phyloP scores from a whole-genome alignment of 2,888 invertebrate species.

The Teleiodes luculella region DNA sequence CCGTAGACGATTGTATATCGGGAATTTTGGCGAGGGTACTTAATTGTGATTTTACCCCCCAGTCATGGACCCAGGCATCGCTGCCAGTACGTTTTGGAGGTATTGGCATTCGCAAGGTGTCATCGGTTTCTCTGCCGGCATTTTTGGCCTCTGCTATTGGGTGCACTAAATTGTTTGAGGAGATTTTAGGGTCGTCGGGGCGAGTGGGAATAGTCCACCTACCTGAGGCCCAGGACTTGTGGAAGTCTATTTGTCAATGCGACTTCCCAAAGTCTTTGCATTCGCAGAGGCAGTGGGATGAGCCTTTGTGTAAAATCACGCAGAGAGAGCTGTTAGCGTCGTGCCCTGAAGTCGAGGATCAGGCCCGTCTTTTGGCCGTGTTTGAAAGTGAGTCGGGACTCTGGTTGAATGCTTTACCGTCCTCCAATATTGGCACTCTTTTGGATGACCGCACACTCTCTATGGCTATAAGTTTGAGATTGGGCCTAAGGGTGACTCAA shows the following conservation, averaged over 20 bases:
- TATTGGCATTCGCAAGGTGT: too few species aligned
- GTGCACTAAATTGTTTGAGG: background rate
- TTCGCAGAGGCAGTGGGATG: slow-evolving; percentile 4
- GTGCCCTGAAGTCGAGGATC: too few species aligned
- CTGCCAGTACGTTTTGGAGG: too few species aligned
- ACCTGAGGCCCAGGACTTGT: background rate
- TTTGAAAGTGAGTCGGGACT: too few species aligned
- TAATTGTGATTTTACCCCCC: too few species aligned
- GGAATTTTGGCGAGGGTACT: background rate
- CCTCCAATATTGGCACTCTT: too few species aligned
- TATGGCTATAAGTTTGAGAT: background rate
- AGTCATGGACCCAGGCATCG: too few species aligned
- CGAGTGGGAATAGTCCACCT: background rate
- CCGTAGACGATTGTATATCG: background rate
- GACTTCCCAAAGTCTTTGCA: background rate
- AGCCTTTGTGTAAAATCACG: background rate
- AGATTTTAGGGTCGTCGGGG: background rate
- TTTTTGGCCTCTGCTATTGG: slow-evolving; percentile 3
- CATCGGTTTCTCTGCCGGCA: background rate
- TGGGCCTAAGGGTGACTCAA: background rate
- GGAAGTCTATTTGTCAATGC: background rate
- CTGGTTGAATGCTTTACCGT: too few species aligned
- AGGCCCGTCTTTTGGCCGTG: too few species aligned
- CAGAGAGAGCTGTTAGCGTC: background rate
- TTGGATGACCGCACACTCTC: too few species aligned